These are phyloP conservation scores for Mus caroli DNA, from an alignment of 2,797 vertebrate species.

Conservation along the genomic window DNA sequence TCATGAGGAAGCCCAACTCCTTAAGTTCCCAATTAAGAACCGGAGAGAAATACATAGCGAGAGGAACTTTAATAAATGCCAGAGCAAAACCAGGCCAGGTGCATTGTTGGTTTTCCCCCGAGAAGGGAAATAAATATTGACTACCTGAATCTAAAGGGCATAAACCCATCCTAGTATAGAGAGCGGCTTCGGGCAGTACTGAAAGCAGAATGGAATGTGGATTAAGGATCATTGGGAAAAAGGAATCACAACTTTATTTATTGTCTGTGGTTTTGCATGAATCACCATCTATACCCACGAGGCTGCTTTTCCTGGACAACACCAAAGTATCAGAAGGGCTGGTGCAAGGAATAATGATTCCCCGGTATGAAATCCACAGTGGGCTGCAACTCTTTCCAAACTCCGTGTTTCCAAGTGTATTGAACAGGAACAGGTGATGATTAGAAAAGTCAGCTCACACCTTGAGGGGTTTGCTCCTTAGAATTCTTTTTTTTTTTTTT, in stretches of 20 bases:
- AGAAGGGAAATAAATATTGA: conserved; percentile 49
- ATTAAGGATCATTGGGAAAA: conserved; percentile 25
- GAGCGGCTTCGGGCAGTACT: background rate
- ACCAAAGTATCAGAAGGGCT: background rate
- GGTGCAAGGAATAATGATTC: conserved; percentile 28
- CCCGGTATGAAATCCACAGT: background rate
- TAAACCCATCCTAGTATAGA: background rate
- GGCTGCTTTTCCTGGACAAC: conserved; percentile 14
- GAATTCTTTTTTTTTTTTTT: too few species aligned
- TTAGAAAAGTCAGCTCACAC: conserved; percentile 36
- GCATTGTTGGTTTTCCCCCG: background rate
- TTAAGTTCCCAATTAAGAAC: conserved; percentile 53
- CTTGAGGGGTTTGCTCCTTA: background rate
- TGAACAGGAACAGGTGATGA: conserved; percentile 15
- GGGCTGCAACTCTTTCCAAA: background rate
- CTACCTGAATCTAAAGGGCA: conserved; percentile 7
- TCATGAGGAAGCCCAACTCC: conserved; percentile 29
- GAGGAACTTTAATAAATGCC: background rate
- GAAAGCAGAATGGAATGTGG: conserved; percentile 47
- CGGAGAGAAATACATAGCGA: background rate
- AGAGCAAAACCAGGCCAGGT: background rate
- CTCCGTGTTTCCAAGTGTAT: background rate
- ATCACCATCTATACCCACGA: conserved; percentile 13
- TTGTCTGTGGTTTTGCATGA: background rate
- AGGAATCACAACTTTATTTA: conserved; percentile 31